A percentile compares a stretch with the other conserved stretches of the same genome.
Evolutionary conservation across 2,797 vertebrate species (phyloP).

Genomic region (Florisuga fusca): DNA sequence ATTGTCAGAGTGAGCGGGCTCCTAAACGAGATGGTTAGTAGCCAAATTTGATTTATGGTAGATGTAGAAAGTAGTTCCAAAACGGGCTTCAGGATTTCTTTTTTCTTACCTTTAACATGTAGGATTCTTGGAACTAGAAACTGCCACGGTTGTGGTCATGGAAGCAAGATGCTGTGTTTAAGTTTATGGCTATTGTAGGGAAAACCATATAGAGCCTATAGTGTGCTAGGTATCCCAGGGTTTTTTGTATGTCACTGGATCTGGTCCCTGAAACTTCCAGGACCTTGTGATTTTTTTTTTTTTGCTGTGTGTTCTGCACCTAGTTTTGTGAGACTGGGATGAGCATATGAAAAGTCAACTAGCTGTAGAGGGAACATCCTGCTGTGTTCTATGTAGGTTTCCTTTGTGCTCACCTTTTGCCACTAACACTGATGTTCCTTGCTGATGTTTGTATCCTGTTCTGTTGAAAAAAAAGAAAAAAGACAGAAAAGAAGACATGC

Average conservation of each 20-base stretch:
- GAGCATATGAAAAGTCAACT: neutral
- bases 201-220: neutral
- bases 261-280: neutral
- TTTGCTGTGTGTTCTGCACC: neutral
- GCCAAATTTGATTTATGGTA: constrained; percentile 57
- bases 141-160: neutral
- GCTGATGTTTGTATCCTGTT: neutral
- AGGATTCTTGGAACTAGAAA: neutral
- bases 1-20: constrained; percentile 84
- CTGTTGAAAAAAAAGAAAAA: neutral
- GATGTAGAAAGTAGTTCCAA: constrained; percentile 57
- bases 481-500: too few species aligned
- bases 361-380: neutral
- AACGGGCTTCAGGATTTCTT: neutral
- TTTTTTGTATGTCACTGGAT: neutral
- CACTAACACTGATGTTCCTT: neutral
- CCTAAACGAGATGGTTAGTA: constrained; percentile 94
- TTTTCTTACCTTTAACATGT: neutral
- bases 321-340: neutral
- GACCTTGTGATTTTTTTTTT: neutral
- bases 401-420: neutral
- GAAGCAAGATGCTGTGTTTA: neutral
- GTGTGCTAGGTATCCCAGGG: neutral
- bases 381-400: neutral
- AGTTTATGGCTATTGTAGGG: neutral